phyloP scores from a whole-genome alignment of 2,797 vertebrate genomes.

The Syngnathus rostellatus region DNA sequence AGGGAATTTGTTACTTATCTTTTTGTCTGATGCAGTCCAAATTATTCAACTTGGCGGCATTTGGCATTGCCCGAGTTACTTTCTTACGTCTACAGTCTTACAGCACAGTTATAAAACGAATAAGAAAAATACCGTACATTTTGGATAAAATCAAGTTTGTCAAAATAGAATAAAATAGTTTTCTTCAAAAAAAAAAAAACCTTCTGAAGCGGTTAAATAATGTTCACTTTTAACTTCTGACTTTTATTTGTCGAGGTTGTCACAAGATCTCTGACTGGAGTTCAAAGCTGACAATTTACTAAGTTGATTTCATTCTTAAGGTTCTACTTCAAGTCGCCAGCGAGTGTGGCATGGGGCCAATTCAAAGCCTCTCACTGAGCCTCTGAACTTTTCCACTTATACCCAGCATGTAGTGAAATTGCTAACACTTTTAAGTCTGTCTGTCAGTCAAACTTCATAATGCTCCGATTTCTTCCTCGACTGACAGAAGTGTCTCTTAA shows the following conservation, averaged over 20 bases:
- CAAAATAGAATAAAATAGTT: neutral
- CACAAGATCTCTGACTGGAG: conserved; percentile 40
- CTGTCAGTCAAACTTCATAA: conserved; percentile 66
- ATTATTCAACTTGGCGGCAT: neutral
- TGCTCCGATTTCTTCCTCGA: conserved; percentile 59
- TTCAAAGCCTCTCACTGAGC: conserved; percentile 50
- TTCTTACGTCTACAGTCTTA: neutral
- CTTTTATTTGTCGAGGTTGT: neutral
- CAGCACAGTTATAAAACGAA: neutral
- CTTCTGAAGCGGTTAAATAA: neutral
- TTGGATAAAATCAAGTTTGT: neutral
- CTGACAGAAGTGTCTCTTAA: conserved; percentile 65
- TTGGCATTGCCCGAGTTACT: neutral
- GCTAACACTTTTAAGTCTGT: conserved; percentile 63
- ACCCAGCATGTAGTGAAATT: conserved; percentile 52
- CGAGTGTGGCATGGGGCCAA: conserved; percentile 53
- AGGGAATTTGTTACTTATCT: too few species aligned
- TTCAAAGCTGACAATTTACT: conserved; percentile 55
- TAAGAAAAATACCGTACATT: neutral
- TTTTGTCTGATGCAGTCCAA: neutral
- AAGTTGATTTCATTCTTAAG: conserved; percentile 50
- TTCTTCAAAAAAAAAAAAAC: neutral
- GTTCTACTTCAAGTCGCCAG: conserved; percentile 36
- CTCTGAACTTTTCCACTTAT: conserved; percentile 58
- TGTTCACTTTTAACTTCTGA: neutral